These are phyloP conservation scores for Oligia latruncula DNA, from an alignment of 2,888 invertebrate genomes.

Conservation along the genomic window DNA sequence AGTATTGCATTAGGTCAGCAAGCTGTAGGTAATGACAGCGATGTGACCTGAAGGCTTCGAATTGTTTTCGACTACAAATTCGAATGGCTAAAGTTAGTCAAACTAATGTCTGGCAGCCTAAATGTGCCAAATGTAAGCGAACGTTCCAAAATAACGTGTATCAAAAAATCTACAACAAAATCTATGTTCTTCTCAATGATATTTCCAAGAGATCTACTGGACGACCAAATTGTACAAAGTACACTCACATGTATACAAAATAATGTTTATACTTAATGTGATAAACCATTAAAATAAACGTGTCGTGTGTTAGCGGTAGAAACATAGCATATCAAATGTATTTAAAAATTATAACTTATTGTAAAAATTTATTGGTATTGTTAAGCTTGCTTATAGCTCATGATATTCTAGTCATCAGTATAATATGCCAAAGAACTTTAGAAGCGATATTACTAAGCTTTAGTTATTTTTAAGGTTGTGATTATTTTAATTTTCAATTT, in stretches of 20 bases:
- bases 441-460: constrained; percentile 70
- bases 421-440: constrained; percentile 71
- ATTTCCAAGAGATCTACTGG: constrained; percentile 73
- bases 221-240: constrained; percentile 77
- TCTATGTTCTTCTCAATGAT: constrained; percentile 36
- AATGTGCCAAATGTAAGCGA: constrained; percentile 9
- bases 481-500: constrained; percentile 72
- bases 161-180: constrained; percentile 65
- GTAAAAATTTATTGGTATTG: constrained; percentile 56
- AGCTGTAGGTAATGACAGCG: not conserved
- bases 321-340: constrained; percentile 80
- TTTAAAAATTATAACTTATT: constrained; percentile 60
- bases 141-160: constrained; percentile 39
- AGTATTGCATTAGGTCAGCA: not conserved
- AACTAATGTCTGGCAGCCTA: not conserved
- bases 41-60: not conserved
- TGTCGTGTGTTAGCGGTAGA: constrained; percentile 71
- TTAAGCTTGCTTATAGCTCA: constrained; percentile 66
- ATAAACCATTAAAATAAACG: constrained; percentile 70
- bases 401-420: constrained; percentile 62
- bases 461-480: constrained; percentile 81
- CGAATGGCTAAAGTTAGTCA: not conserved
- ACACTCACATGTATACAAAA: constrained; percentile 57
- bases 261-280: constrained; percentile 70
- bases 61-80: not conserved